These are phyloP conservation scores for Conus betulinus DNA, from an alignment of 1,140 invertebrate genomes.

Conservation along the genomic window DNA sequence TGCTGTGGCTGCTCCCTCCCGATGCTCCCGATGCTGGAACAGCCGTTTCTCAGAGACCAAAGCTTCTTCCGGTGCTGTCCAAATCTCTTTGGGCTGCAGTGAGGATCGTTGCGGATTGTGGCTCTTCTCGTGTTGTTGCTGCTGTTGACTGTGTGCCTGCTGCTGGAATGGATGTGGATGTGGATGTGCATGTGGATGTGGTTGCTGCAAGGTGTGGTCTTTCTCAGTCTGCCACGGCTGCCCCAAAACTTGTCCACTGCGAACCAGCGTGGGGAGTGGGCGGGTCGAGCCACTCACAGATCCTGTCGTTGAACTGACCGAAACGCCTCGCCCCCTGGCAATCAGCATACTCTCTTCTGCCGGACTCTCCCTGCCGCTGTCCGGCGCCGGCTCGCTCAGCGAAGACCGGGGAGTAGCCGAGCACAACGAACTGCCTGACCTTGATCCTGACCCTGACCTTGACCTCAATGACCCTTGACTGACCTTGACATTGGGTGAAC, in stretches of 20 bases:
- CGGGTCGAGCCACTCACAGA: too few relatives aligned
- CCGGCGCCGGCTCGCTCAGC: background rate
- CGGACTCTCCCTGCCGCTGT: background rate
- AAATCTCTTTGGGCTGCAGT: too few relatives aligned
- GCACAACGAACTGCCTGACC: constrained; percentile 14
- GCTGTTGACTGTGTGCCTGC: background rate
- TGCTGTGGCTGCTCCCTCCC: constrained; percentile 11
- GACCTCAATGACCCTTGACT: background rate
- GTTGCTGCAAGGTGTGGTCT: background rate
- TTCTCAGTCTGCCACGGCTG: background rate
- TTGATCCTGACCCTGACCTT: background rate
- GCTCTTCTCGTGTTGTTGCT: background rate
- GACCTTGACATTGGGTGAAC: background rate
- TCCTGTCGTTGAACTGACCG: background rate
- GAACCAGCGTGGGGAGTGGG: too few relatives aligned
- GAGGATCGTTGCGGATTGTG: too few relatives aligned
- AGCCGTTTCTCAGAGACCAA: background rate
- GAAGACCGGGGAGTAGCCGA: constrained; percentile 1
- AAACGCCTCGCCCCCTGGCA: background rate
- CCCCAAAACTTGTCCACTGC: background rate
- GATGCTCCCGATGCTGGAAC: background rate
- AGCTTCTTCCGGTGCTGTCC: too few relatives aligned
- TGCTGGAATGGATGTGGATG: background rate
- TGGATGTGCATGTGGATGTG: background rate
- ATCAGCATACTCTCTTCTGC: background rate